Base-by-base conservation (phyloP, 1,140 invertebrate genomes). In the Xylocopa sonorina region DNA sequence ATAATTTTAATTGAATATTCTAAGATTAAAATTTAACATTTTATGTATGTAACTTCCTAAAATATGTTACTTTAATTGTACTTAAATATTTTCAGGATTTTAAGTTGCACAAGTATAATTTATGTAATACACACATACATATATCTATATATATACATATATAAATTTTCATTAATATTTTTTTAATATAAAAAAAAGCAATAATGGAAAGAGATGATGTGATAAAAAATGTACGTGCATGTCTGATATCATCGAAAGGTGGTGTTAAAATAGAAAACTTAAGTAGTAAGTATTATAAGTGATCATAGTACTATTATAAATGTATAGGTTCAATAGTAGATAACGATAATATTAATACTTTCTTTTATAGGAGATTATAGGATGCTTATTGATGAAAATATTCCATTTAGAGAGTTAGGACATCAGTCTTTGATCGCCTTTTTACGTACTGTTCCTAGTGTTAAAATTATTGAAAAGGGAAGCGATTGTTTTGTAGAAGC, bases 351-450 rank as follows among this genome's bases (percentile, higher is more conserved):
- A 10, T 43, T 51, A 32, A 71, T n/a, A 51, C 6, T 41, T 85
- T n/a, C n/a, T n/a, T 38, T 88, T 87, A 6, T 72, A 94, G 93
- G 89, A 57, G 95, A 95, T 88, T 96, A 95, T 84, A 87, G 84
- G 66, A 92, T 91, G 71, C 78, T 96, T 4, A 91, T 94, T 84
- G 95, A 95, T 51, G 92, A 94, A 85, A 87, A 84, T 58, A 95
- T 96, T 82, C 95, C 95, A 9, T 95, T 91, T 80, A 89, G 85
- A 73, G 93, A 94, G 78, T 89, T 95, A 69, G 95, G 95, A 3
- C 95, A 93, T 88, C 64, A 88, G 43, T 91, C 89, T 16, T 82
- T 96, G 2, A 93, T 94, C 67, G 93, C 94, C 53, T 93, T 96
- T 76, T 90, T 96, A 79, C 82, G 88, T 57, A 92, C 92, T 76